These are phyloP conservation scores for Phyllopteryx taeniolatus DNA, from an alignment of 2,113 vertebrate genomes.

Conservation along the genomic window DNA sequence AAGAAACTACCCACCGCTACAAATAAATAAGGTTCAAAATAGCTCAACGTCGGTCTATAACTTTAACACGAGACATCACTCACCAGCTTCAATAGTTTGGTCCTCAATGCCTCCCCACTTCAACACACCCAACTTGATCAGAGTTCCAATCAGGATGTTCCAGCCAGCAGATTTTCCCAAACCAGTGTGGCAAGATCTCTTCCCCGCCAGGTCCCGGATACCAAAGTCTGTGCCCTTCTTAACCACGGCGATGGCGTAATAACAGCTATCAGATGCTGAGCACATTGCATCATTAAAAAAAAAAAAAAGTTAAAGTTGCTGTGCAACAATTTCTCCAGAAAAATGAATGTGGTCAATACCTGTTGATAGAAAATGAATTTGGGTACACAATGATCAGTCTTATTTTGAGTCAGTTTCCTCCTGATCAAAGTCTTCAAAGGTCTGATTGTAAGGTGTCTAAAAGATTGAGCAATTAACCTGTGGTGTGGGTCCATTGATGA, in stretches of 20 bases:
- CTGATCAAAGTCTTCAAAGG: no score
- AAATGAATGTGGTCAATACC: no score
- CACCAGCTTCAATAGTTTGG: slow-evolving; percentile 74
- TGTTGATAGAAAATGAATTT: no score
- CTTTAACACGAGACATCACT: slow-evolving; percentile 15
- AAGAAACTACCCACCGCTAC: slow-evolving; percentile 77
- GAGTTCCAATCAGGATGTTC: slow-evolving; percentile 74
- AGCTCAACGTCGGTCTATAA: background rate
- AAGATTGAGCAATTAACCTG: no score
- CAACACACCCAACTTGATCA: slow-evolving; percentile 50
- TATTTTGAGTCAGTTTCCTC: no score
- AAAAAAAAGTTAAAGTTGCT: background rate
- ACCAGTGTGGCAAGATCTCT: slow-evolving; percentile 85
- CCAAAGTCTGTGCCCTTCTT: slow-evolving; percentile 71
- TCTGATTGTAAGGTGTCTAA: no score
- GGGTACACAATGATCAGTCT: no score
- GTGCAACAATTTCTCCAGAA: background rate
- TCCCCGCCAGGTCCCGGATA: slow-evolving; percentile 69
- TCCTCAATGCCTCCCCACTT: slow-evolving; percentile 70
- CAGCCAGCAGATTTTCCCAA: slow-evolving; percentile 83
- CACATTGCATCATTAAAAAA: background rate
- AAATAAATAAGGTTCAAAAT: background rate
- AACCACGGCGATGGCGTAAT: slow-evolving; percentile 81
- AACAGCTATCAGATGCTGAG: slow-evolving; percentile 71
- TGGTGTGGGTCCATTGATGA: no score